Base-by-base conservation (phyloP, 2,113 vertebrate species). In the Mus spicilegus region DNA sequence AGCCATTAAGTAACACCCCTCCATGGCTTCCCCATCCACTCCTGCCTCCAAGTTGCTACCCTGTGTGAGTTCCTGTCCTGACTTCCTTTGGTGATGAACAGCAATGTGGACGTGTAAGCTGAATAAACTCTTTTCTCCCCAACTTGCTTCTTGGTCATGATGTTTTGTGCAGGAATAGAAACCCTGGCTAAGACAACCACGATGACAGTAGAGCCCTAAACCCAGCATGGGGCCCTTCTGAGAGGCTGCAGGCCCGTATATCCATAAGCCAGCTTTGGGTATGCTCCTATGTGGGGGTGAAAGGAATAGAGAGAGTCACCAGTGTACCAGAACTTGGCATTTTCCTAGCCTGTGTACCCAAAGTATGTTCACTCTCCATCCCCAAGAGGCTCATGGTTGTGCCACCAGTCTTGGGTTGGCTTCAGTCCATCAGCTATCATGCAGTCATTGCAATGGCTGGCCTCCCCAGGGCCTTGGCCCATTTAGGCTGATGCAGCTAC, bases 401-500 rank as follows among this genome's bases (percentile, higher is more conserved):
- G 73, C 54, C 5, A 56, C 78, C 26, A 16, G 85, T 39, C 61
- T 84, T 49, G 33, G 1, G 24, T 11, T 0, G 1, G 82, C 72
- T 89, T 90, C 73, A 58, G 81, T 28, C 51, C 36, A 0, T n/a
- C 82, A 93, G 93, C 46, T 82, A 69, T 14, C 87, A 69, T 11
- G 46, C 51, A n/a, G 70, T n/a, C 81, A 65, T 5, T 3, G 1
- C 30, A 1, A 20, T 0, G 63, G 63, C 90, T 5, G 49, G 96
- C 91, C 54, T 87, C 90, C 92, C 92, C 49, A 26, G 91, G 87
- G 91, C 72, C 73, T 81, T 28, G 78, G 91, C 93, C 93, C 91
- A 95, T 91, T 94, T 61, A 95, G 88, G 56, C 36, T 4, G 19
- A 77, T 39, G 56, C 30, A 9, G 42, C 39, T 72, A 78, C 36